Base-by-base conservation (phyloP, 1,140 invertebrate genomes). In the Bombus huntii region DNA sequence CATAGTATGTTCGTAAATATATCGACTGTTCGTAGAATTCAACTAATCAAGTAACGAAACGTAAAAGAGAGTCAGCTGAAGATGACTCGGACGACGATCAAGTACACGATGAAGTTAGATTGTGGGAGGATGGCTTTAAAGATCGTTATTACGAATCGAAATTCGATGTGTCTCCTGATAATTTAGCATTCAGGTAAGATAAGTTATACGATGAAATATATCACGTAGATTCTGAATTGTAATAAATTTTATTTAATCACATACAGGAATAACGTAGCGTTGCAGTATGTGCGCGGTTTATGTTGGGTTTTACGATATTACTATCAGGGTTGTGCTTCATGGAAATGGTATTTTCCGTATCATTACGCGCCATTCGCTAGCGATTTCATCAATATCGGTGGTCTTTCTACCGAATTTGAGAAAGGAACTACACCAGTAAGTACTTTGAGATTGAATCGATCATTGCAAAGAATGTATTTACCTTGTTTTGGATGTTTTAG, bases 311-410 rank as follows among this genome's bases (percentile, higher is more conserved):
- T 99, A 28, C 97, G 97, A 83, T 99, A 99, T 95, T 99, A 99
- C 95, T 99, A 99, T 96, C 99, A 99, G 97, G 99, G 99, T 70
- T 99, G 99, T 96, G 98, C 98, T 37, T 99, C 98, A 5, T 99
- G 99, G 99, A 98, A 99, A 95, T 99, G 99, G 99, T 99, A 99
- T 96, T 99, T 99, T 95, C 99, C 99, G 0, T 99, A 99, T 94
- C 99, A 99, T 95, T 99, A 99, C 96, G 99, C 99, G 5, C 99
- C 99, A n/a, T 99, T 99, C 96, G 99, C 99, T 9, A 99, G 99
- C 4, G 99, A 99, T 96, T 99, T 99, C 95, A 96, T 98, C 39
- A 98, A 99, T 93, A 98, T 99, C 65, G 97, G 96, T 75, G 97
- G 98, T 22, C 95, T 99, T 5, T 97, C 97, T 70, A 98, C 98